Evolutionary conservation across 1,140 invertebrate species (phyloP).

Genomic region (Aethina tumida): DNA sequence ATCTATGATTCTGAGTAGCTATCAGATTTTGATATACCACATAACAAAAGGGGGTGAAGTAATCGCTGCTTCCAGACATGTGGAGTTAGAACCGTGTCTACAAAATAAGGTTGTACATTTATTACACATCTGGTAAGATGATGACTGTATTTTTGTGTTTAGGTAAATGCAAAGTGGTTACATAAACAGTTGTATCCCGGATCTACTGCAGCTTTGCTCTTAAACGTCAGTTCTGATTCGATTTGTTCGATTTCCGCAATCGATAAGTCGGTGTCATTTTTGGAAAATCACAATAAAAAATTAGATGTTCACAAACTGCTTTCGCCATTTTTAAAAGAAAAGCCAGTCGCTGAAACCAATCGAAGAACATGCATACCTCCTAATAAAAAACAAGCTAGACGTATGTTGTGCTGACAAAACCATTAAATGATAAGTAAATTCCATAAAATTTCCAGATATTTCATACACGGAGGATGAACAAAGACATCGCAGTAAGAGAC

Average conservation of each 20-base stretch:
- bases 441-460: background rate
- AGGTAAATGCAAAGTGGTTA: constrained; percentile 27
- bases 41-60: constrained; percentile 19
- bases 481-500: constrained; percentile 9
- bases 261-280: constrained; percentile 47
- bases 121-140: background rate
- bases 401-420: constrained; percentile 10
- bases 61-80: constrained; percentile 16
- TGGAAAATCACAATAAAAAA: constrained; percentile 20
- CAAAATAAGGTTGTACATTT: background rate
- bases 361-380: constrained; percentile 16
- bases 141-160: too few species aligned
- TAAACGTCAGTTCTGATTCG: constrained; percentile 44
- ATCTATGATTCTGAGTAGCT: constrained; percentile 16
- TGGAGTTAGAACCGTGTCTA: constrained; percentile 20
- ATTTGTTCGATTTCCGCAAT: constrained; percentile 49
- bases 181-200: constrained; percentile 38
- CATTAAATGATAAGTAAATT: background rate
- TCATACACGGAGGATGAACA: background rate
- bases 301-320: constrained; percentile 15
- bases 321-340: constrained; percentile 16
- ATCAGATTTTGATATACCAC: constrained; percentile 25
- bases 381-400: constrained; percentile 12
- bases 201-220: constrained; percentile 36
- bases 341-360: constrained; percentile 11